Evolutionary conservation across 2,113 vertebrate species (phyloP), one percentile per base, ranked within the genome.

Genomic region (Aegithalos caudatus): DNA sequence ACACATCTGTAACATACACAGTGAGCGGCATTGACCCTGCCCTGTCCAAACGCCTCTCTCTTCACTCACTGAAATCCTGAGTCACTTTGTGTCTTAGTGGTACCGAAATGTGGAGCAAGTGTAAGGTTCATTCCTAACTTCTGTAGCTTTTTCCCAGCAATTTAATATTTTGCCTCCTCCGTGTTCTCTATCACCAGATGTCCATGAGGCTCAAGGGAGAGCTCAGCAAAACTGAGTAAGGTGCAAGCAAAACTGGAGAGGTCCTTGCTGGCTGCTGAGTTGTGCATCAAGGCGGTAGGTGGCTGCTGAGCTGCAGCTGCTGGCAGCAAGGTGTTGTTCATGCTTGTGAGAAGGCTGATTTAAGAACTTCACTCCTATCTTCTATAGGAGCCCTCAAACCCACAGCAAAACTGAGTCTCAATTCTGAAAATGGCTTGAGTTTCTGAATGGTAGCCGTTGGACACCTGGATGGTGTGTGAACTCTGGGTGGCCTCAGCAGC

Each of bases 131-230:
- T 33, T 86, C 51, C n/a, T 29, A 35, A 44, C 19, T 70, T 48
- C 37, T 6, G 6, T 22, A 48, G 23, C 47, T 88, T 64, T 86
- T 60, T 47, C 3, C 37, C 57, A 80, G 25, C 10, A 51, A 65
- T n/a, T 57, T n/a, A 48, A 28, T 72, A 20, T 65, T 72, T 80
- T 37, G 23, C n/a, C 11, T 54, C 18, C 23, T 24, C 12, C 35
- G 13, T 27, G 27, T 25, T 67, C n/a, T 24, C 14, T 11, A 27
- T 78, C 42, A n/a, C 28, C 5, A 2, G 45, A 27, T 60, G 37
- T 37, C 65, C 0, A 0, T 8, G 11, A 70, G 40, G 45, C 35
- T 80, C 11, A 1, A 74, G 71, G 33, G 29, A 83, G 42, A 60
- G 23, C 28, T 69, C 58, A 29, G 28, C 29, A 38, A 81, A 71